Evolutionary conservation across 2,888 invertebrate species (phyloP).

Genomic region (Pseudoips prasinana): DNA sequence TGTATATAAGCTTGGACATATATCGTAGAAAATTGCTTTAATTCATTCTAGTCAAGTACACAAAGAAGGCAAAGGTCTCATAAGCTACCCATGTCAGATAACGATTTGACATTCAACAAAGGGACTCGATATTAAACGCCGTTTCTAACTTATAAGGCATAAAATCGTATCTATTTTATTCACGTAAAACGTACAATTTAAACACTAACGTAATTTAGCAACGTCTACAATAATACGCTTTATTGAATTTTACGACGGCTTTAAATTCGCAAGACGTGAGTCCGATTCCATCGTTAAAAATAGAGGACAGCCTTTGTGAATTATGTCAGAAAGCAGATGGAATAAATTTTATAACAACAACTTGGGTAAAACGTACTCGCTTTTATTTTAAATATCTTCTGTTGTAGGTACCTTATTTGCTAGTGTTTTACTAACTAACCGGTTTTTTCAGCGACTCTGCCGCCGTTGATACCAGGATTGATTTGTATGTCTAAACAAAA

Average conservation of each 20-base stretch:
- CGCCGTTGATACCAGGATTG: too few species aligned
- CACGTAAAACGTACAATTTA: constrained; percentile 31
- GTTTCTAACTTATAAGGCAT: constrained; percentile 22
- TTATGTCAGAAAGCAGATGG: constrained; percentile 32
- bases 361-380: constrained; percentile 4
- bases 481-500: too few species aligned
- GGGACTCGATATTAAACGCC: constrained; percentile 14
- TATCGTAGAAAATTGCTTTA: constrained; percentile 2
- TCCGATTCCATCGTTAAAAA: constrained; percentile 37
- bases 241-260: constrained; percentile 42
- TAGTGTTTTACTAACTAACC: too few species aligned
- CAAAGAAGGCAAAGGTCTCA: constrained; percentile 3
- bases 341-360: constrained; percentile 23
- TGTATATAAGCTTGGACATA: too few species aligned
- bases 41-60: constrained; percentile 7
- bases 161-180: constrained; percentile 28
- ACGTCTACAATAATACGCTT: constrained; percentile 39
- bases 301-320: constrained; percentile 31
- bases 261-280: constrained; percentile 32
- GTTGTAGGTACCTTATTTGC: too few species aligned
- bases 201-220: constrained; percentile 37
- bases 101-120: constrained; percentile 13
- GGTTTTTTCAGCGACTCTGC: too few species aligned
- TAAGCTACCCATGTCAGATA: constrained; percentile 11
- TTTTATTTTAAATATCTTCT: too few species aligned